A percentile compares a stretch with the other conserved stretches of the same genome.
phyloP scores from a whole-genome alignment of 2,888 invertebrate genomes.

The Pyrrhosoma nymphula region DNA sequence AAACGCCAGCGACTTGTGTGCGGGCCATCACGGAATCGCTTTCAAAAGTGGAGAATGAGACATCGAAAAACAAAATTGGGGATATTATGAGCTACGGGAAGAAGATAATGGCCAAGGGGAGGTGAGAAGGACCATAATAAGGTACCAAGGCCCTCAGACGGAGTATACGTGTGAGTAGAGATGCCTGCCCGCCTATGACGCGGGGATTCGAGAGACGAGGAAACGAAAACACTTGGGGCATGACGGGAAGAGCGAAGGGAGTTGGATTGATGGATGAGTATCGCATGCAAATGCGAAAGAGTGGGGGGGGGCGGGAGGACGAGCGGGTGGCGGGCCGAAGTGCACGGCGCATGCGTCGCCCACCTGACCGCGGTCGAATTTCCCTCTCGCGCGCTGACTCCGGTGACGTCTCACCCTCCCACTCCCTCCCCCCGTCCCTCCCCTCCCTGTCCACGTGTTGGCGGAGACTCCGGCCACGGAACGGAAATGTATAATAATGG shows the following conservation, averaged over 20 bases:
- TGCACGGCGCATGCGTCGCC: constrained; percentile 24
- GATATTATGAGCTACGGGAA: not conserved
- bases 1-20: not conserved
- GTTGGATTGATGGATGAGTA: constrained; percentile 45
- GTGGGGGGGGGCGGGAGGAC: not conserved
- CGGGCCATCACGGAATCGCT: not conserved
- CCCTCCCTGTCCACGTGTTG: constrained; percentile 16
- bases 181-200: not conserved
- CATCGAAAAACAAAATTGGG: not conserved
- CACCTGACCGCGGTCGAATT: constrained; percentile 56
- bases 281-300: constrained; percentile 42
- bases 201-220: not conserved
- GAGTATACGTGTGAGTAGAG: not conserved
- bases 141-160: not conserved
- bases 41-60: not conserved
- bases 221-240: constrained; percentile 44
- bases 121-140: not conserved
- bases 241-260: constrained; percentile 6
- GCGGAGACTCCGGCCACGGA: constrained; percentile 15
- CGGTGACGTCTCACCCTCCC: not conserved
- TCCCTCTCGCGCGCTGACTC: constrained; percentile 48
- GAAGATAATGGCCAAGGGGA: not conserved
- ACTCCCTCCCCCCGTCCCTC: not conserved
- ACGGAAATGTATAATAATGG: constrained; percentile 54
- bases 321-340: not conserved